Base-by-base conservation (phyloP, 92 coral and sea anemone genomes). In the Zoanthus sansibaricus region DNA sequence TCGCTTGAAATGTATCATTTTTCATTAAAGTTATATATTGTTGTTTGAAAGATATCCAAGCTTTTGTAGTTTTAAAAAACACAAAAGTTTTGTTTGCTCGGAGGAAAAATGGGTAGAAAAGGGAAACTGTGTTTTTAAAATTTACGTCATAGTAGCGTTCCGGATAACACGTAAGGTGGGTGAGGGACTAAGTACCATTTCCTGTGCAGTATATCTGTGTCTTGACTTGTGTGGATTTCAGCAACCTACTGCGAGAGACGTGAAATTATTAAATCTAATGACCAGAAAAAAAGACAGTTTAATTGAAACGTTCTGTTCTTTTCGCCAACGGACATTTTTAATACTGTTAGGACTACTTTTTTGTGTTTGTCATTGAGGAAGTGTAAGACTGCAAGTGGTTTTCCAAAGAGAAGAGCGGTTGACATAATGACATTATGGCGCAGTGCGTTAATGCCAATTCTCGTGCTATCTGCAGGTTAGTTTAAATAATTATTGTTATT, bases 401-500 rank as follows among this genome's bases (percentile, higher is more conserved):
- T 69, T n/a, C 6, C 30, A 32, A 33, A 69, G 46, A 33, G 31
- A 33, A 69, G 12, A 31, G 74, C 74, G 74, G 15, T 33, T 15
- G 74, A 69, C 11, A 69, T 69, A 47, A 32, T 69, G 45, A 69
- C 12, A 14, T 69, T 69, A 13, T 69, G 74, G 74, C 47, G 74
- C 74, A 11, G 6, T 69, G 74, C 46, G 16, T 2, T 31, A 31
- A 44, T 30, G 46, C 74, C 31, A 1, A 3, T 25, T 15, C 44
- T 69, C 46, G 45, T 69, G 74, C 46, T 30, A 32, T 30, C 74
- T 31, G 74, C 74, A 69, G 74, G 74, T 69, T 20, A 25, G 74
- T 69, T 69, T 69, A 20, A 69, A 25, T 16, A 33, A 69, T 20
- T 25, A 6, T 17, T 69, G 46, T 33, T 69, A 69, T 69, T 69